Evolutionary conservation across 2,888 invertebrate genomes (phyloP), one percentile per base, ranked within the genome.

Genomic region (Aleiodes testaceus): DNA sequence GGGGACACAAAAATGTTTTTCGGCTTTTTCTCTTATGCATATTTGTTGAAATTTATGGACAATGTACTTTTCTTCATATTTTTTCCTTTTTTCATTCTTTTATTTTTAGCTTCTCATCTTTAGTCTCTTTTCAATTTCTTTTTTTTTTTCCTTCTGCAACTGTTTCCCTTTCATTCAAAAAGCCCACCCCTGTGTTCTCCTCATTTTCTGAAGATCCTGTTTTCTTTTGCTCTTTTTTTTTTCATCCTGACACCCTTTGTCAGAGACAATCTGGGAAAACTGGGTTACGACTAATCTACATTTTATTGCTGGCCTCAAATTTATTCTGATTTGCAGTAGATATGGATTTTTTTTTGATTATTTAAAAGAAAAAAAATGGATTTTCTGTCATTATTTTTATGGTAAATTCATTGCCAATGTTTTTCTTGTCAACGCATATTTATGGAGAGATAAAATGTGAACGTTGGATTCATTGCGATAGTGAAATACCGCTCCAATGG

Each of bases 401-500:
- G n/a, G 4, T 16, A 30, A 50, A 65, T 50, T 18, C 26, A 53
- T 53, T 53, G 53, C n/a, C 53, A 53, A 53, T 50, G 12, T 65
- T 36, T 67, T 67, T 26, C 55, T 67, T 26, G 20, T 67, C 55
- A 14, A 55, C n/a, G 45, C 20, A 44, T 66, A 30, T 67, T 42
- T 66, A 67, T 44, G 30, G 14, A 20, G 59, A 47, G 67, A 26
- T 55, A 67, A 67, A 67, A 67, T 67, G 66, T 52, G 53, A 53
- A 53, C 59, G 45, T 9, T 42, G 59, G 14, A 42, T 30, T 36
- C 66, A 66, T 53, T 36, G 47, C 55, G 67, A 67, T 67, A 67
- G 26, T 45, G 16, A 67, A 67, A 67, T 67, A 67, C 44, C 55
- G n/a, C 50, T 59, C 59, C 59, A 44, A 53, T 44, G 52, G 42